Evolutionary conservation across 2,113 vertebrate genomes (phyloP), one percentile per base, ranked within the genome.

Genomic region (Fregetta grallaria): DNA sequence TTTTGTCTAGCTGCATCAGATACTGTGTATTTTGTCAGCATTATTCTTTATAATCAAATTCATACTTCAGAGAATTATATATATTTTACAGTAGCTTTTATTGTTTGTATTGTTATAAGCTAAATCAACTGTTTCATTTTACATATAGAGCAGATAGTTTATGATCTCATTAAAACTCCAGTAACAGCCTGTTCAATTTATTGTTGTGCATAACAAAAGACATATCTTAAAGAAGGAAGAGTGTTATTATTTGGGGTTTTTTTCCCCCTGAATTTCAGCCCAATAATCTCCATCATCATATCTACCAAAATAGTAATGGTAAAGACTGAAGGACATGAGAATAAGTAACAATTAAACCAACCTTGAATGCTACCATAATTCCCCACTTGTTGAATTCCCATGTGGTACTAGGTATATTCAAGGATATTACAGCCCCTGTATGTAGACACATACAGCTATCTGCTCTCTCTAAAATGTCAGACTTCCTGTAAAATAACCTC

Each of bases 11-110:
- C 38, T 77, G 23, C 20, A 63, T 78, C 22, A 86, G 55, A 88
- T 94, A 44, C 18, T 66, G 63, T 45, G 26, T 29, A 42, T 80
- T 86, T 67, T 88, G 26, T 67, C 67, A 79, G 49, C 25, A 63
- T 59, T 95, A 55, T 66, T 71, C 56, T 90, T 93, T 47, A 21
- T 47, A 90, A 95, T 77, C 59, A 94, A 92, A 84, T 94, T 88
- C 44, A 76, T 42, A 68, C 40, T 73, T 94, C 63, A 88, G 40
- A 92, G 45, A 72, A 72, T 30, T 67, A 61, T 23, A 78, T 56
- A 45, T 76, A 92, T 86, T 82, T 91, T 84, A 88, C 36, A 91
- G 38, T 45, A 76, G 53, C 8, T 95, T 83, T 91, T 93, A 67
- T 86, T 77, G 23, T 68, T 95, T 71, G 32, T n/a, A 59, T 61